Evolutionary conservation across 2,113 vertebrate species (phyloP), one percentile per base, ranked within the genome.

Genomic region (Urocolius indicus): DNA sequence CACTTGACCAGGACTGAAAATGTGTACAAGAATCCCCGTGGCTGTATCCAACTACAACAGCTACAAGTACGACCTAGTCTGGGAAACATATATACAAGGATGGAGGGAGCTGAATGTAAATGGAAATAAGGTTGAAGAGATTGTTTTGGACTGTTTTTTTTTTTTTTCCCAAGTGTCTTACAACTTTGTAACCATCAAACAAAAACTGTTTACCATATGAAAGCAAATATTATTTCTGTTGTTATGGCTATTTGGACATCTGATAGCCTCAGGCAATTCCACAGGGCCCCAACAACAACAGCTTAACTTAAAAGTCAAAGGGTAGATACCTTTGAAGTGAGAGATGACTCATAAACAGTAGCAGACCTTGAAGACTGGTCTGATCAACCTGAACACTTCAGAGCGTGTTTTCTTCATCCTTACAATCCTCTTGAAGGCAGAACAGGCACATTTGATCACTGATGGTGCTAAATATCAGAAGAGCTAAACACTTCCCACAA

Each of bases 161-260:
- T 19, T 43, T 24, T 18, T 10, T 32, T 5, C 9, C 4, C 30
- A 63, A 74, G 34, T 59, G 32, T 23, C 49, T 88, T 55, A 86
- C 23, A 29, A 30, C 75, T 67, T 77, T 45, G 16, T 41, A 84
- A 76, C 52, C 86, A 84, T 61, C 43, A 63, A 81, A 72, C 8
- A 75, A 55, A 16, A 86, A 77, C 65, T 75, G 86, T 87, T 94
- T 89, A 92, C 41, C 91, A 91, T 88, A 92, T 45, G 11, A 94
- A 91, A 94, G 92, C 45, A 93, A 95, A 78, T 93, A 93, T 93
- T 95, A 88, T 95, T 96, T 88, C 72, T 95, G 55, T 77, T 87
- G 57, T 86, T 95, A 90, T 12, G 61, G 85, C 61, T 93, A 75
- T 92, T 67, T 61, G 52, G 68, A 92, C 88, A 96, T 87, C 41